Evolutionary conservation across 2,113 vertebrate genomes (phyloP).

Genomic region (Notechis scutatus): DNA sequence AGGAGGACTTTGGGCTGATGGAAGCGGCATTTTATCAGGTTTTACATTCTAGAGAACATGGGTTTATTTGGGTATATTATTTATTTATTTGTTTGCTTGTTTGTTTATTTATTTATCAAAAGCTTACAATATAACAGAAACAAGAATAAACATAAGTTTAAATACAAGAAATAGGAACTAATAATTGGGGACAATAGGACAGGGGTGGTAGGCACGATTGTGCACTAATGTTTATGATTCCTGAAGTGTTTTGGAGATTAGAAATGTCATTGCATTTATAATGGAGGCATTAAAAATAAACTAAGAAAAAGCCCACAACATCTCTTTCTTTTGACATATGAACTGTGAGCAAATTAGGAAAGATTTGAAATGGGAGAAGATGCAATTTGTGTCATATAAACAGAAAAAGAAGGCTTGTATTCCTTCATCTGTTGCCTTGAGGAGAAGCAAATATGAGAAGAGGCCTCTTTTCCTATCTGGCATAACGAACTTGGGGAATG

Average conservation of each 20-base stretch:
- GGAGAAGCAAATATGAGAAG: background rate
- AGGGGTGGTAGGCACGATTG: no score
- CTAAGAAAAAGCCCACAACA: background rate
- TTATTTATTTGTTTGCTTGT: no score
- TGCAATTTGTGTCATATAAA: background rate
- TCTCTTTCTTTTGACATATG: background rate
- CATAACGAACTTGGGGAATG: background rate
- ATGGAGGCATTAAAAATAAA: background rate
- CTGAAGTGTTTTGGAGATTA: background rate
- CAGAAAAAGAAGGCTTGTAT: background rate
- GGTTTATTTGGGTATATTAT: no score
- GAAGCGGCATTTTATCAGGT: background rate
- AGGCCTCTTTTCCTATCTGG: background rate
- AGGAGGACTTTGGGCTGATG: background rate
- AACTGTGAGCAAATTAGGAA: background rate
- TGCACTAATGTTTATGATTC: background rate
- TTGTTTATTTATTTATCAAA: no score
- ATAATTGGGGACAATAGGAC: no score
- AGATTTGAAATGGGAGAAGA: background rate
- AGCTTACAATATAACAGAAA: no score
- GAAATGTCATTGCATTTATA: background rate
- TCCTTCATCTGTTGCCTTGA: background rate
- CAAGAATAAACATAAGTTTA: no score
- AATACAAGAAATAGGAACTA: no score
- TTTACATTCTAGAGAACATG: background rate